Evolutionary conservation across 2,888 invertebrate genomes (phyloP).

Genomic region (Meiosimyza decipiens): DNA sequence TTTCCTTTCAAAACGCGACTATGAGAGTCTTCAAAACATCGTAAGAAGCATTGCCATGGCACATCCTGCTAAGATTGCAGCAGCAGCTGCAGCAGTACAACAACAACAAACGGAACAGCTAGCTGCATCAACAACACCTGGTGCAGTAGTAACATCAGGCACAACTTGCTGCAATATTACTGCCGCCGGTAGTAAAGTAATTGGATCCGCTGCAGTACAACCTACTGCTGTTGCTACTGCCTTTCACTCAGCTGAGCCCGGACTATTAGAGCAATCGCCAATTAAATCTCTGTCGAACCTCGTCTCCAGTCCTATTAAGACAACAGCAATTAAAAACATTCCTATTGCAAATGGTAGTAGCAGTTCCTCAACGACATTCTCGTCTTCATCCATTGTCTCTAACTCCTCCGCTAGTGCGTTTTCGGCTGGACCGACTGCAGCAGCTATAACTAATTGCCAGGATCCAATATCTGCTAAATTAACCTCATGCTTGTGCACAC

Average conservation of each 20-base stretch:
- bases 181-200: neutral
- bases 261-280: conserved; percentile 69
- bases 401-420: conserved; percentile 32
- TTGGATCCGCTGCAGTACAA: neutral
- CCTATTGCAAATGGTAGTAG: conserved; percentile 41
- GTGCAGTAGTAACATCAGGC: conserved; percentile 31
- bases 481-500: conserved; percentile 67
- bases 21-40: conserved; percentile 61
- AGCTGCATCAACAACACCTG: neutral
- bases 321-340: conserved; percentile 63
- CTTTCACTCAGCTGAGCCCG: conserved; percentile 39
- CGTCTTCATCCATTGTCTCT: conserved; percentile 36
- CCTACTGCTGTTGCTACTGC: conserved; percentile 10
- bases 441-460: conserved; percentile 47
- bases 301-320: conserved; percentile 69
- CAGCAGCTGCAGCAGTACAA: conserved; percentile 25
- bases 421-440: conserved; percentile 17
- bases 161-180: conserved; percentile 32
- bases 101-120: conserved; percentile 13
- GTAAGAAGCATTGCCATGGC: conserved; percentile 60
- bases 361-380: conserved; percentile 32
- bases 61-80: conserved; percentile 47
- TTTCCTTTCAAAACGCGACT: conserved; percentile 59
- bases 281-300: conserved; percentile 74
- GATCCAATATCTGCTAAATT: conserved; percentile 68